phyloP scores from a whole-genome alignment of 2,888 invertebrate species.

The Oasisia sp. region DNA sequence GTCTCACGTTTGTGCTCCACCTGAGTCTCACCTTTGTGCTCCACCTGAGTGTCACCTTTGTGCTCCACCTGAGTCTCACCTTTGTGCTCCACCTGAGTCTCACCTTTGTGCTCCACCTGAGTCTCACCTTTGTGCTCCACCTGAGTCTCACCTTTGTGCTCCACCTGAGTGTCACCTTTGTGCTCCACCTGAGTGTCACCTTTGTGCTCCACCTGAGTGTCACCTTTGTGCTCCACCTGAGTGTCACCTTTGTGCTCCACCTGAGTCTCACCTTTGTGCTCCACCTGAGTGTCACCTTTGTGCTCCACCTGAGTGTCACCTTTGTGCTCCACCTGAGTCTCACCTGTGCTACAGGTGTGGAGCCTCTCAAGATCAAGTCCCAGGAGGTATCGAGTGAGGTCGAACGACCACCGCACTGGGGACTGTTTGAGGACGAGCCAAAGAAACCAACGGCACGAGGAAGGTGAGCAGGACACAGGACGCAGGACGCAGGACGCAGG shows the following conservation, averaged over 20 bases:
- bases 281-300: not conserved
- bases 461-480: not conserved
- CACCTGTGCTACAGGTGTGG: not conserved
- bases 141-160: not conserved
- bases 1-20: not conserved
- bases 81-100: not conserved
- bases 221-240: not conserved
- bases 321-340: not conserved
- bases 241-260: not conserved
- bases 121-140: not conserved
- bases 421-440: not conserved
- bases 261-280: not conserved
- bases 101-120: not conserved
- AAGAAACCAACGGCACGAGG: not conserved
- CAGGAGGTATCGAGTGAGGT: not conserved
- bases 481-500: too few species aligned
- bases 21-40: not conserved
- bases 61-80: not conserved
- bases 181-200: not conserved
- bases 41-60: not conserved
- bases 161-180: not conserved
- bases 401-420: not conserved
- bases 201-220: not conserved
- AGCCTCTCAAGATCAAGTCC: not conserved
- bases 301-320: not conserved